These are phyloP conservation scores for Rhagoletis pomonella DNA, from an alignment of 1,140 invertebrate genomes.

Conservation along the genomic window DNA sequence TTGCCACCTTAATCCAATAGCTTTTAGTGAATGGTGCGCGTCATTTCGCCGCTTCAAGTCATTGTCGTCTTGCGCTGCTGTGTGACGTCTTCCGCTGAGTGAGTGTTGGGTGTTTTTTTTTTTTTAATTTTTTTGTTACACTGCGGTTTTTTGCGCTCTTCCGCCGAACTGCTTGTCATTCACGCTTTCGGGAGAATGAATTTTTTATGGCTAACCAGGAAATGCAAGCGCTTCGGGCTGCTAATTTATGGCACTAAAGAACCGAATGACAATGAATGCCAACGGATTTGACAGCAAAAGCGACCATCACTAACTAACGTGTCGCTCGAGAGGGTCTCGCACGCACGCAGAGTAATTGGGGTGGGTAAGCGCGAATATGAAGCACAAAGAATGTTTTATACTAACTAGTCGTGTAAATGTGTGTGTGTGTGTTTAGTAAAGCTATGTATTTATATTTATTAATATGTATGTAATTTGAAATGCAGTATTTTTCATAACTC, in stretches of 20 bases:
- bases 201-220: slow-evolving; percentile 14
- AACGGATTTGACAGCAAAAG: neutral
- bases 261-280: neutral
- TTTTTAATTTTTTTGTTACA: neutral
- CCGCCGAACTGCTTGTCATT: neutral
- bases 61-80: neutral
- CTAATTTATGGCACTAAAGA: slow-evolving; percentile 14
- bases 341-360: neutral
- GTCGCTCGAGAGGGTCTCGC: neutral
- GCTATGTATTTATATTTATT: too few species aligned
- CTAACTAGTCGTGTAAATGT: neutral
- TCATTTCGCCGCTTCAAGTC: slow-evolving; percentile 9
- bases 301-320: too few species aligned
- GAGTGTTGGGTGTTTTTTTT: neutral
- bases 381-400: neutral
- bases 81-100: neutral
- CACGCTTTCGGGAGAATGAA: neutral
- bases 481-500: too few species aligned
- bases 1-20: neutral
- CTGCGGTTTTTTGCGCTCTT: neutral
- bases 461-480: too few species aligned
- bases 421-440: neutral
- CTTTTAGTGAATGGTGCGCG: neutral
- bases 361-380: neutral
- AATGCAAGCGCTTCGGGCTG: slow-evolving; percentile 36